Evolutionary conservation across 2,113 vertebrate genomes (phyloP), one percentile per base, ranked within the genome.

Genomic region (Bombycilla garrulus): DNA sequence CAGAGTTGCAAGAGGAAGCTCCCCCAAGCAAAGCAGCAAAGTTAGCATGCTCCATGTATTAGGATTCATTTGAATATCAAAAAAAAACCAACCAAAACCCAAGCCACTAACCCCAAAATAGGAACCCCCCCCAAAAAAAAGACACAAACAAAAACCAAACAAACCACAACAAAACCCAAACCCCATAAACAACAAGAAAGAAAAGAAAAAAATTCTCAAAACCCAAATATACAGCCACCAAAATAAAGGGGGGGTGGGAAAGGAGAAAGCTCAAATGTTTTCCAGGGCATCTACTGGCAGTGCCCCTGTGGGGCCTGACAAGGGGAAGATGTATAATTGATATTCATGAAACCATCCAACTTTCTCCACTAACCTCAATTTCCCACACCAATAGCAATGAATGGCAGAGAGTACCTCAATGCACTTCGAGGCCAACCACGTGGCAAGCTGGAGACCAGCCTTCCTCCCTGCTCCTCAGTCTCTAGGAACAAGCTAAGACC

Each of bases 211-310:
- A 9, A n/a, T 2, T 11, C 10, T 31, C 50, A 64, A 58, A 48
- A 6, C 6, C 19, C 19, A 70, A 18, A 25, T 15, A 60, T 15
- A 18, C 2, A 24, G 0, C 4, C 9, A 20, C 38, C 19, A 33
- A 83, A 53, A 62, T 12, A 40, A 61, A 31, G 21, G 11, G 23
- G 9, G 35, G 12, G 6, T 7, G 4, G 4, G 1, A 4, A 26
- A 26, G 10, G 19, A 21, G 4, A 60, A 53, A 42, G 16, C 4
- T 42, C 51, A 31, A 53, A 62, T 62, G 9, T 70, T 70, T 45
- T 48, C 45, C 48, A 58, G 33, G 12, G 8, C 28, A 42, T 14
- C 53, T 54, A 58, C 14, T 26, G 29, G 31, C 18, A 70, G 21
- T 12, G 47, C 6, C n/a, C 25, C 31, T 36, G 6, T 9, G 12